Base-by-base conservation (phyloP, 2,888 invertebrate genomes). In the Argyra leucocephala region DNA sequence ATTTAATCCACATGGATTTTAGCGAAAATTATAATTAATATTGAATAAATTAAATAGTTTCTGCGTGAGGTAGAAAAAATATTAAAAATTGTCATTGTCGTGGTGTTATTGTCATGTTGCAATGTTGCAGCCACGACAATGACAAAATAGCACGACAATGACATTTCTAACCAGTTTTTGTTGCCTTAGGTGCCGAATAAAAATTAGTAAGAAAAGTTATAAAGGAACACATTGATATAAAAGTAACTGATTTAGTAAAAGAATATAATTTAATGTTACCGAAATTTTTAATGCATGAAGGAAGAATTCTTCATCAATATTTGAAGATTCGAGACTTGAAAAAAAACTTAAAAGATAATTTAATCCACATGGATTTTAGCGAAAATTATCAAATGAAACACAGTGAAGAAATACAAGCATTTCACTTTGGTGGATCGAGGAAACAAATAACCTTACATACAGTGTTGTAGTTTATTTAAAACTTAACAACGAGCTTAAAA, bases 351-450 rank as follows among this genome's bases (percentile, higher is more conserved):
- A 57, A 57, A 3, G 18, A 4, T n/a, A 57, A 57, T 57, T 18
- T 57, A n/a, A 57, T 57, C 4, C 57, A 57, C 15, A 57, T 57
- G 57, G 57, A 57, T n/a, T 57, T 57, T 57, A 57, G 57, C n/a
- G 57, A 57, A n/a, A 57, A 57, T 57, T 57, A 57, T 57, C 12
- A 4, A 15, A 57, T 15, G 4, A 57, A 57, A 57, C 12, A 57
- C 12, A 12, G 6, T n/a, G 57, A 57, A 57, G 57, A 57, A 48
- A 48, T 18, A 18, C 48, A 48, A 9, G 12, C 7, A 7, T 48
- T 48, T 48, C 48, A 48, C 12, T 48, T 48, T 12, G 48, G 48
- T 18, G 48, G 48, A 7, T 48, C 48, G 12, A 10, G 48, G 48
- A 48, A 48, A 12, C 48, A 48, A 48, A 48, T 48, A 7, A 48